Base-by-base conservation (phyloP, 2,113 vertebrate genomes). In the Proteles cristata region DNA sequence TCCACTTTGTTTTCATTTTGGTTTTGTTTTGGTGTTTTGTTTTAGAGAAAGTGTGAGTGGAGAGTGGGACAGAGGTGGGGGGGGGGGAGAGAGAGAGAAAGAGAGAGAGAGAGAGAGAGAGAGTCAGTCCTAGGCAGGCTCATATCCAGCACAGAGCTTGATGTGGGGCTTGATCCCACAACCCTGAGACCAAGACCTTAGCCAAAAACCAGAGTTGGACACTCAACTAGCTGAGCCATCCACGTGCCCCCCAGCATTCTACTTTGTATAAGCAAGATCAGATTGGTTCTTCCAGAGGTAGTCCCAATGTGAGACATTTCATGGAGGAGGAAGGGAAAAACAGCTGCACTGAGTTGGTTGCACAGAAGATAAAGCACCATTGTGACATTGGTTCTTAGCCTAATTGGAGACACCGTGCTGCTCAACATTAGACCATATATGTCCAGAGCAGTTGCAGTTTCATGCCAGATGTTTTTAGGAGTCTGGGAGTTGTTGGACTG, bases 401-500 rank as follows among this genome's bases (percentile, higher is more conserved):
- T 97, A 61, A 88, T 88, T 91, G 68, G 71, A 87, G 93, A 92
- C 61, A 50, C 71, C 61, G 76, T 90, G 88, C 10, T 1, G 76
- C 33, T 84, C 23, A 11, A 45, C 45, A 33, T 77, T 63, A 93
- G 95, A 65, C 81, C 94, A 33, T 96, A 68, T 94, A 88, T 77
- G 71, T 71, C 50, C 33, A 3, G 19, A 93, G 85, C 7, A 43
- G 39, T 76, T 66, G 61, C 26, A 86, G 16, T 97, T 95, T 97
- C 35, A 79, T n/a, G 61, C 76, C 96, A 89, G 95, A 93, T 96
- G 88, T 96, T 96, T 92, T 93, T 63, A 89, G 90, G 90, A 96
- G 80, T 81, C 66, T 48, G 58, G 90, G 66, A 92, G 28, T 69
- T 88, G 69, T 35, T 96, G 74, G 35, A 77, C 28, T 86, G 0